Evolutionary conservation across 2,888 invertebrate species (phyloP).

Genomic region (Ditula angustiorana): DNA sequence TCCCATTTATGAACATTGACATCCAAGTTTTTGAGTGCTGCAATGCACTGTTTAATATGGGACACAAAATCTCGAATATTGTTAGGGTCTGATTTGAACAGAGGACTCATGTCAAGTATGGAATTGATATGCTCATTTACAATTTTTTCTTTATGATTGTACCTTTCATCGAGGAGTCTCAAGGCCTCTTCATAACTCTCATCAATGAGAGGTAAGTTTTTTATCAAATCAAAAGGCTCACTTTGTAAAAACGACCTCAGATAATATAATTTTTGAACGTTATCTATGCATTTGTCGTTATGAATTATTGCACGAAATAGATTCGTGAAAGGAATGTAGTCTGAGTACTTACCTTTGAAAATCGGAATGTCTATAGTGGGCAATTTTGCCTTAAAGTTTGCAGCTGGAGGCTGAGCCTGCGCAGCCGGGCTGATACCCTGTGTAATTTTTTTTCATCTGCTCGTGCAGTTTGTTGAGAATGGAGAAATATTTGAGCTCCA

Average conservation of each 20-base stretch:
- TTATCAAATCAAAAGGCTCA: conserved; percentile 40
- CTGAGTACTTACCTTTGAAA: conserved; percentile 39
- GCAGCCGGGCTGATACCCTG: no score
- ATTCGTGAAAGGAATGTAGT: conserved; percentile 39
- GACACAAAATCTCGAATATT: conserved; percentile 37
- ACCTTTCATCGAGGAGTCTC: conserved; percentile 34
- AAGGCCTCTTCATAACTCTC: conserved; percentile 36
- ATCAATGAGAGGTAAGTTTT: conserved; percentile 38
- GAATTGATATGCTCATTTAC: conserved; percentile 29
- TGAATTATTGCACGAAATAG: conserved; percentile 32
- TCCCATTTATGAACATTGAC: conserved; percentile 35
- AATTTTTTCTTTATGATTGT: conserved; percentile 33
- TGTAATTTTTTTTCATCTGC: no score
- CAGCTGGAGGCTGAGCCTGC: no score
- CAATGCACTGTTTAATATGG: conserved; percentile 30
- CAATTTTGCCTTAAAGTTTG: no score
- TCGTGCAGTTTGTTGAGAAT: no score
- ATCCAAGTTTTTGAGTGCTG: conserved; percentile 37
- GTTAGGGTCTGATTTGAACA: conserved; percentile 6
- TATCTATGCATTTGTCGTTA: conserved; percentile 23
- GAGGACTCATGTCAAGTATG: conserved; percentile 30
- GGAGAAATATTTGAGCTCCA: no score
- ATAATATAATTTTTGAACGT: no score
- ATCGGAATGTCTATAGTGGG: conserved; percentile 27
- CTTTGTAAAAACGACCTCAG: no score